These are phyloP conservation scores for Drosophila lacicola DNA, from an alignment of 2,888 invertebrate species.

Conservation along the genomic window DNA sequence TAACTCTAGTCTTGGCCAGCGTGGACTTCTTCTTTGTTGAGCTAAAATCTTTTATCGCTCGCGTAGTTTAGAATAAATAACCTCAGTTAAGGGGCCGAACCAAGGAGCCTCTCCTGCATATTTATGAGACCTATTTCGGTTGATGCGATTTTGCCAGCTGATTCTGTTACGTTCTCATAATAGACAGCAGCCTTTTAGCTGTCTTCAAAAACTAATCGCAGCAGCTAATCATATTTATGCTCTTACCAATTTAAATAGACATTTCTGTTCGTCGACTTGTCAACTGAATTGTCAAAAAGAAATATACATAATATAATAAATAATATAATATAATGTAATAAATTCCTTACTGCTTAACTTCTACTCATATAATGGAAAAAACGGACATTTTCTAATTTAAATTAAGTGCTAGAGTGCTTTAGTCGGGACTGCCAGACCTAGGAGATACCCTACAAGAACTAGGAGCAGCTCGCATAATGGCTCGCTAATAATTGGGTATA, in stretches of 20 bases:
- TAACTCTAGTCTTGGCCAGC: conserved; percentile 6
- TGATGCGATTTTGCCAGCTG: conserved; percentile 76
- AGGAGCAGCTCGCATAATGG: too few species aligned
- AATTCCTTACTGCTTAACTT: too few species aligned
- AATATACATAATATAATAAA: too few species aligned
- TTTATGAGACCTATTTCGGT: conserved; percentile 80
- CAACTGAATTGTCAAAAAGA: too few species aligned
- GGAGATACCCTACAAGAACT: too few species aligned
- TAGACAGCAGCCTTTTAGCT: conserved; percentile 46
- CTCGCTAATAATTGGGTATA: too few species aligned
- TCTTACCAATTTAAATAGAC: conserved; percentile 3
- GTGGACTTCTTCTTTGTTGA: conserved; percentile 25
- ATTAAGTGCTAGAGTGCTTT: too few species aligned
- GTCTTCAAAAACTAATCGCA: conserved; percentile 16
- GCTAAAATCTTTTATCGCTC: conserved; percentile 69
- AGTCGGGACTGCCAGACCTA: too few species aligned
- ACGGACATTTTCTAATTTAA: too few species aligned
- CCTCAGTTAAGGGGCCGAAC: conserved; percentile 27
- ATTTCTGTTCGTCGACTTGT: too few species aligned
- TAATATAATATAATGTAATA: too few species aligned
- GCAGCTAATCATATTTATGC: conserved; percentile 39
- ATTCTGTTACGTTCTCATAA: conserved; percentile 53
- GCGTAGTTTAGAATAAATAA: conserved; percentile 73
- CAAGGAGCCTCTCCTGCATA: conserved; percentile 57
- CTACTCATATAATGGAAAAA: too few species aligned